These are phyloP conservation scores for Coracopsis vasa DNA, from an alignment of 2,113 vertebrate genomes.

Conservation along the genomic window DNA sequence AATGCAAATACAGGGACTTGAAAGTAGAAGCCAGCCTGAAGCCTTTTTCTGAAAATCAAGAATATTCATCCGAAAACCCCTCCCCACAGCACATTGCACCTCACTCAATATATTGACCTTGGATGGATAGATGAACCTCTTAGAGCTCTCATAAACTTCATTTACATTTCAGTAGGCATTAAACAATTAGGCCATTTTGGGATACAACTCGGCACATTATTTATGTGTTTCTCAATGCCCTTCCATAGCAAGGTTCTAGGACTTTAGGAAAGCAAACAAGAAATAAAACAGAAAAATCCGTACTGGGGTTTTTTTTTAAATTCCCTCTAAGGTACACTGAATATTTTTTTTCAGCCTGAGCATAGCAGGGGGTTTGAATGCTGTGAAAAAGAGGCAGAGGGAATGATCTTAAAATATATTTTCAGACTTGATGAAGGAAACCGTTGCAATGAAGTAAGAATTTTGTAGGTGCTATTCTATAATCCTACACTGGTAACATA, in stretches of 20 bases:
- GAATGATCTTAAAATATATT: neutral
- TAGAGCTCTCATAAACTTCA: neutral
- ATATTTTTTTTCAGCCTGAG: neutral
- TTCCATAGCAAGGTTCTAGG: neutral
- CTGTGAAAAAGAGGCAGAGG: neutral
- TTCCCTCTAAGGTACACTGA: neutral
- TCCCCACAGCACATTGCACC: neutral
- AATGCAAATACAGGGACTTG: neutral
- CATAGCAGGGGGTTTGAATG: neutral
- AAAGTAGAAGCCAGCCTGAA: neutral
- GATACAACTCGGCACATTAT: neutral
- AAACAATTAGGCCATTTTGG: constrained; percentile 1
- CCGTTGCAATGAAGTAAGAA: neutral
- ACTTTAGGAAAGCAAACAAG: neutral
- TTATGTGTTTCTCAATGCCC: neutral
- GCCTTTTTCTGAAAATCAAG: neutral
- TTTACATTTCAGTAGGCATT: constrained; percentile 35
- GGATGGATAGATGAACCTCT: neutral
- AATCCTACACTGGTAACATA: neutral
- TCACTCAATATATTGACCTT: constrained; percentile 19
- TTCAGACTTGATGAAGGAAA: neutral
- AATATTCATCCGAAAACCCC: neutral
- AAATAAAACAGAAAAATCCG: neutral
- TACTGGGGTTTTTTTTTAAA: rapidly evolving
- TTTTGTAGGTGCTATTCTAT: neutral